Evolutionary conservation across 2,797 vertebrate species (phyloP), one percentile per base, ranked within the genome.

Genomic region (Pangasius krempfi): DNA sequence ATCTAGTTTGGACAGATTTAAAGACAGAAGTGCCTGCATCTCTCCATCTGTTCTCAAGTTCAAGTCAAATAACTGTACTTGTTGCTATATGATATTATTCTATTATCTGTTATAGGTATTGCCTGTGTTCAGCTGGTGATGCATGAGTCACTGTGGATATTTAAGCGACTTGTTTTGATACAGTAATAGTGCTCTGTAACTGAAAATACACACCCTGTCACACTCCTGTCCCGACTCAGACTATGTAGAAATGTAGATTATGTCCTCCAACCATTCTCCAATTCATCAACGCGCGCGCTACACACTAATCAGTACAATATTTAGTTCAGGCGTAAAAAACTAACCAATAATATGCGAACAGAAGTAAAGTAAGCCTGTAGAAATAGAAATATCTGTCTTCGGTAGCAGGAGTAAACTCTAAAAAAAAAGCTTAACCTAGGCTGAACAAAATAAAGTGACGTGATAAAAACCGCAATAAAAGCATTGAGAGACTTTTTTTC

Each of bases 191-290:
- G 30, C 7, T 33, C 16, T 33, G 30, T 56, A 80, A 80, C 52
- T 30, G 75, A 80, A 80, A 20, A 37, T 22, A 33, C 78, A 80
- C 78, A 37, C 78, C 78, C 78, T n/a, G n/a, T n/a, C n/a, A n/a
- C n/a, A 22, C 18, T 33, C 3, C 13, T 56, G 50, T 79, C 27
- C 47, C 1, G 10, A 27, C 20, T 47, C 44, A 47, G 5, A 5
- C 20, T 75, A 20, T 18, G 68, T 9, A 7, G 16, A 73, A 12
- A 44, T 44, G 18, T 37, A 18, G 18, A 12, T 33, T 44, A 4
- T 70, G 16, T 70, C 30, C 66, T 70, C 18, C 33, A 70, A 25
- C 25, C 22, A 6, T 50, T 47, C 22, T 47, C 25, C 13, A 50
- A 3, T 52, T 76, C 47, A 50, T 44, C 30, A 70, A 70, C 10